These are phyloP conservation scores for Megastigmus dorsalis DNA, from an alignment of 2,888 invertebrate species.

Conservation along the genomic window DNA sequence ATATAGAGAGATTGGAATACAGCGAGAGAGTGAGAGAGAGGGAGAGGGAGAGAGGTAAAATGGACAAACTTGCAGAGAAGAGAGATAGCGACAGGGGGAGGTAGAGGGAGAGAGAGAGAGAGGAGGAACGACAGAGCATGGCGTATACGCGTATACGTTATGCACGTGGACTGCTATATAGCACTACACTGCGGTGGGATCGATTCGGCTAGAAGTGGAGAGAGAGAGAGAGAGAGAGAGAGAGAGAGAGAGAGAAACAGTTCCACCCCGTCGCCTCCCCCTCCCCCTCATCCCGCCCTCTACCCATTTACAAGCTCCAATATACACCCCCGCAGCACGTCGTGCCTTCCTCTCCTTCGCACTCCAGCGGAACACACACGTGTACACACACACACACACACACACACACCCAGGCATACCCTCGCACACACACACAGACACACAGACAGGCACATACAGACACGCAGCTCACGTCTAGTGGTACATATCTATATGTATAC, in stretches of 20 bases:
- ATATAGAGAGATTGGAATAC: conserved; percentile 19
- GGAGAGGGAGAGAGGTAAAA: conserved; percentile 13
- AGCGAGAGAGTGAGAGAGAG: neutral
- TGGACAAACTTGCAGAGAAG: conserved; percentile 14
- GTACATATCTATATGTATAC: neutral
- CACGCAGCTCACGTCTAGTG: too few species aligned
- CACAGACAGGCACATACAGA: too few species aligned
- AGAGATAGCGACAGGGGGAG: conserved; percentile 7
- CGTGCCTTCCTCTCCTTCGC: neutral
- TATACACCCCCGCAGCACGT: conserved; percentile 60
- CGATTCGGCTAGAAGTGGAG: conserved; percentile 68
- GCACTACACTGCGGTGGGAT: conserved; percentile 70
- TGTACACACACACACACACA: neutral
- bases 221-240: neutral
- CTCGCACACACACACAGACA: neutral
- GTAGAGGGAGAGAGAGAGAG: neutral
- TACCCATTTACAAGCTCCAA: conserved; percentile 65
- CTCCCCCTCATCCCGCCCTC: conserved; percentile 33
- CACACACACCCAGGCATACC: neutral
- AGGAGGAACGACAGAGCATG: conserved; percentile 56
- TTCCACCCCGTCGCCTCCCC: neutral
- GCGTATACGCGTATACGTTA: conserved; percentile 58
- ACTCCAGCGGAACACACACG: neutral
- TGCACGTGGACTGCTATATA: conserved; percentile 68
- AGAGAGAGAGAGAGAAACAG: neutral